phyloP scores from a whole-genome alignment of 1,140 invertebrate genomes.

The Macrobrachium rosenbergii region DNA sequence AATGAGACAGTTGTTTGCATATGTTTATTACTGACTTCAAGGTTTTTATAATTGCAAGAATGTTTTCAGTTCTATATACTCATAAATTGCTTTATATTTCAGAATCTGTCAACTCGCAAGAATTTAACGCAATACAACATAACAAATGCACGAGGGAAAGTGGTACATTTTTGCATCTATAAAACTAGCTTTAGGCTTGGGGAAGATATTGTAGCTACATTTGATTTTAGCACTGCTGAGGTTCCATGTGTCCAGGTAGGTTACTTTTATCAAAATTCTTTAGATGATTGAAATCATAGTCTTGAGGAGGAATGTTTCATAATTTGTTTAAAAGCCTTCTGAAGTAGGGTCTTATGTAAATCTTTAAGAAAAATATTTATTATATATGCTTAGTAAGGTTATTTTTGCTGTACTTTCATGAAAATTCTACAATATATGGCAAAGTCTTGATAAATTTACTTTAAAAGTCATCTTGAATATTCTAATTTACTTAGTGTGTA shows the following conservation, averaged over 20 bases:
- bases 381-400: too few species aligned
- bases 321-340: too few species aligned
- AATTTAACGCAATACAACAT: slow-evolving; percentile 64
- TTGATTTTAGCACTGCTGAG: slow-evolving; percentile 92
- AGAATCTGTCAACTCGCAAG: slow-evolving; percentile 64
- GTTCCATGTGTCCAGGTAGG: slow-evolving; percentile 93
- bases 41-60: slow-evolving; percentile 38
- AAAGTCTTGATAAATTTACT: too few species aligned
- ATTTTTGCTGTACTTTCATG: too few species aligned
- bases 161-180: slow-evolving; percentile 93
- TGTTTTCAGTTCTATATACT: background rate
- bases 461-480: too few species aligned
- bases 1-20: background rate
- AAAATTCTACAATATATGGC: too few species aligned
- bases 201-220: slow-evolving; percentile 96
- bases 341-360: too few species aligned
- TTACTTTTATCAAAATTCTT: slow-evolving; percentile 65
- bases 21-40: slow-evolving; percentile 45
- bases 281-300: too few species aligned
- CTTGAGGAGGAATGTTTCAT: too few species aligned
- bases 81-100: slow-evolving; percentile 4
- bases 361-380: too few species aligned
- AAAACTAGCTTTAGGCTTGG: slow-evolving; percentile 95
- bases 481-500: too few species aligned
- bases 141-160: slow-evolving; percentile 79